Percentiles rank a stretch among this genome's conserved stretches.
Conservation (phyloP, 2,113 vertebrate genomes). For the Ellobius talpinus region DNA sequence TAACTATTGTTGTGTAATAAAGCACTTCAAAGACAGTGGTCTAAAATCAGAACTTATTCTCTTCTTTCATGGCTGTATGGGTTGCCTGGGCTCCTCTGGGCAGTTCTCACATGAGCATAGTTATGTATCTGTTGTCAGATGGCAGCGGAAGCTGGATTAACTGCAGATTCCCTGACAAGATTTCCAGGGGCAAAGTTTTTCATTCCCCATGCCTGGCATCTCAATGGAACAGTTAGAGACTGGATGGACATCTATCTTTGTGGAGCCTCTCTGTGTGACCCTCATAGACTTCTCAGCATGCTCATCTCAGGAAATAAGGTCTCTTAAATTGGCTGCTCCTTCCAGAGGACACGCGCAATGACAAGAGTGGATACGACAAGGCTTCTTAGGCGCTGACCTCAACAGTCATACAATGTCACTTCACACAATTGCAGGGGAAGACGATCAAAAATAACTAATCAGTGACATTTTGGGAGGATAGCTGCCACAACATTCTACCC, state of each 20-base stretch:
- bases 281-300: background rate
- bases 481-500: background rate
- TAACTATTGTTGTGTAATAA: background rate
- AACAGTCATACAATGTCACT: background rate
- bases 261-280: background rate
- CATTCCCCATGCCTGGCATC: background rate
- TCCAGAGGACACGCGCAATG: background rate
- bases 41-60: background rate
- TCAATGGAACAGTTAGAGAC: background rate
- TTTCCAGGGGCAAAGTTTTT: background rate
- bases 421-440: background rate
- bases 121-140: background rate
- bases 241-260: background rate
- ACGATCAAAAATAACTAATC: background rate
- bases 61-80: background rate
- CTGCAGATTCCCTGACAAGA: background rate
- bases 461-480: background rate
- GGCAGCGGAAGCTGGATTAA: background rate
- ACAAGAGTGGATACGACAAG: background rate
- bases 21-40: background rate
- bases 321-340: background rate
- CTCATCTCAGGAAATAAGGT: background rate
- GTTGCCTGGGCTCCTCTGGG: background rate
- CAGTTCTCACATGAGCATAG: background rate
- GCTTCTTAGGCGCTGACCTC: background rate